phyloP scores from a whole-genome alignment of 2,888 invertebrate genomes.

The Sphaeridia pumilis region DNA sequence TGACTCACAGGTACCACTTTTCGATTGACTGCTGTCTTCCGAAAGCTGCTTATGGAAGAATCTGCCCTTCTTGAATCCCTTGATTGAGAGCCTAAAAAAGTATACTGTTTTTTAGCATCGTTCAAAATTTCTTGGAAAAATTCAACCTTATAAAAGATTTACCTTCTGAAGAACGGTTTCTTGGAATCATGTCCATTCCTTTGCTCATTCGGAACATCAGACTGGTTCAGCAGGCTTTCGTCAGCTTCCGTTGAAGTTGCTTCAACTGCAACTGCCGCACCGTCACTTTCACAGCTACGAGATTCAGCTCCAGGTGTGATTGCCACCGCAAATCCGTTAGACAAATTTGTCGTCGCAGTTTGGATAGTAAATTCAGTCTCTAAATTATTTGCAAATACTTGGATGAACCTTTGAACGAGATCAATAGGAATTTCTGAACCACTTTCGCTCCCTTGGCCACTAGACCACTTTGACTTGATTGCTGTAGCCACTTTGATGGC shows the following conservation, averaged over 20 bases:
- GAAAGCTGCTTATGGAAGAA: conserved; percentile 83
- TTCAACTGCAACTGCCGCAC: no score
- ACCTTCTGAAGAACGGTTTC: conserved; percentile 36
- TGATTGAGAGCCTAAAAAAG: conserved; percentile 61
- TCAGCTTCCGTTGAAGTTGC: no score
- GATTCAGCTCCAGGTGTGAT: no score
- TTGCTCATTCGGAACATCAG: no score
- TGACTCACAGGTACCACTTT: conserved; percentile 36
- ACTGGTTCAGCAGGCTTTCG: no score
- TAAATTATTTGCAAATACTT: conserved; percentile 30
- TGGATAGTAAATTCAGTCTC: no score
- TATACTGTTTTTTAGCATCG: no score
- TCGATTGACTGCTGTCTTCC: conserved; percentile 57
- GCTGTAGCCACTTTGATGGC: conserved; percentile 3
- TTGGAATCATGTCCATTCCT: conserved; percentile 7
- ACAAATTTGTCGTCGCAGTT: no score
- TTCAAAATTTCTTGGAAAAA: no score
- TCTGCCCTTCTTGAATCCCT: conserved; percentile 68
- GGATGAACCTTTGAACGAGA: conserved; percentile 30
- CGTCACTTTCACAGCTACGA: no score
- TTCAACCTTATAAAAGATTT: no score
- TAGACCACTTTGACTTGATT: conserved; percentile 1
- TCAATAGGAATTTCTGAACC: conserved; percentile 16
- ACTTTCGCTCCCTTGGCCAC: conserved; percentile 7
- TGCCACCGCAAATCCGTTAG: no score